A percentile compares a stretch with the other conserved stretches of the same genome.
These are phyloP conservation scores for Phrynocephalus guinanensis DNA, from an alignment of 2,797 vertebrate species.

Conservation along the genomic window DNA sequence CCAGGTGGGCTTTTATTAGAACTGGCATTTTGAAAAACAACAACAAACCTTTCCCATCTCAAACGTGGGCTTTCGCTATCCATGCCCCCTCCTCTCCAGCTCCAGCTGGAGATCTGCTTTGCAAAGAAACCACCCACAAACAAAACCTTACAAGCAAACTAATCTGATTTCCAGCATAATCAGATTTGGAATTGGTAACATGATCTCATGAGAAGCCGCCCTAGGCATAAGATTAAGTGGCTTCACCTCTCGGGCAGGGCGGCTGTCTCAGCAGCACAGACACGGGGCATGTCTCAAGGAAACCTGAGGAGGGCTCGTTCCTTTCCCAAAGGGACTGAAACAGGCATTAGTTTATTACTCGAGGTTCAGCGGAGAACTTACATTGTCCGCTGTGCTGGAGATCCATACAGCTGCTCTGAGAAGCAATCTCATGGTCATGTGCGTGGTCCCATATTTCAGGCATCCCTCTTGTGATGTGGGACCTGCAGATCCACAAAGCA, in stretches of 20 bases:
- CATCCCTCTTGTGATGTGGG: not conserved
- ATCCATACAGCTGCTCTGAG: not conserved
- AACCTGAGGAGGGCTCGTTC: not conserved
- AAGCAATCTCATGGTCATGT: not conserved
- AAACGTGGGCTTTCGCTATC: not conserved
- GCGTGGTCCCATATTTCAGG: not conserved
- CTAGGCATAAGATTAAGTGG: slow-evolving; percentile 60
- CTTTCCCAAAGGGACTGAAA: slow-evolving; percentile 35
- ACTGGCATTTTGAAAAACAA: no score
- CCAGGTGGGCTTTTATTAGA: no score
- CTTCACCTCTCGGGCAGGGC: slow-evolving; percentile 19
- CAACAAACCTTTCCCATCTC: not conserved
- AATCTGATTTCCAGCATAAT: slow-evolving; percentile 60
- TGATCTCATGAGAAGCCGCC: slow-evolving; percentile 54
- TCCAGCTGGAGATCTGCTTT: not conserved
- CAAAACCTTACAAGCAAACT: slow-evolving; percentile 12
- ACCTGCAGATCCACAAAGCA: not conserved
- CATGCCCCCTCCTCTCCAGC: not conserved
- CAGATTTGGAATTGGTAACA: slow-evolving; percentile 65
- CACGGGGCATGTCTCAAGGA: slow-evolving; percentile 48
- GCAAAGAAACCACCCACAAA: not conserved
- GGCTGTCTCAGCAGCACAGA: slow-evolving; percentile 33
- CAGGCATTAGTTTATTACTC: slow-evolving; percentile 8
- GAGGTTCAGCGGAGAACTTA: not conserved
- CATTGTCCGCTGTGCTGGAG: not conserved